These are phyloP conservation scores for Polymixis flavicincta DNA, from an alignment of 2,888 invertebrate genomes.

Conservation along the genomic window DNA sequence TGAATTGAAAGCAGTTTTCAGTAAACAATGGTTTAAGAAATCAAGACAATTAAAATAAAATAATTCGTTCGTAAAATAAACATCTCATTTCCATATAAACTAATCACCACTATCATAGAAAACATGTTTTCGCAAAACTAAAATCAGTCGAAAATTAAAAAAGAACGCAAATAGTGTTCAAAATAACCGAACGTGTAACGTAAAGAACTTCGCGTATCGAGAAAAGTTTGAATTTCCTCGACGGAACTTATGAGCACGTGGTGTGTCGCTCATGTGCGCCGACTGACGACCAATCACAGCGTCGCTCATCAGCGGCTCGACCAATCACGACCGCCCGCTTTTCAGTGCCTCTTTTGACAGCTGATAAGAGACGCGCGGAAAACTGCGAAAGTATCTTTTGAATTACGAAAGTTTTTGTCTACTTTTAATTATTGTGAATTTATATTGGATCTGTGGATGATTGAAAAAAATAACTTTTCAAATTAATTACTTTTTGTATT, in stretches of 20 bases:
- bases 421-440: not conserved
- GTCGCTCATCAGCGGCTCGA: constrained; percentile 83
- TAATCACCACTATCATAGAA: no score
- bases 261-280: constrained; percentile 87
- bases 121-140: not conserved
- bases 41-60: not conserved
- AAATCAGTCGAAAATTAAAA: not conserved
- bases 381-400: constrained; percentile 44
- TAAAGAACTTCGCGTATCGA: constrained; percentile 57
- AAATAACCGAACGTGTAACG: constrained; percentile 16
- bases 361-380: constrained; percentile 84
- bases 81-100: not conserved
- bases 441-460: not conserved
- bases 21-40: not conserved
- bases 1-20: not conserved
- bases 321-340: constrained; percentile 83
- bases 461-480: not conserved
- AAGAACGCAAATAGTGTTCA: not conserved
- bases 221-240: constrained; percentile 82
- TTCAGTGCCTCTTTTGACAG: constrained; percentile 84
- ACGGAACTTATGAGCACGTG: constrained; percentile 90
- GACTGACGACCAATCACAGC: constrained; percentile 82
- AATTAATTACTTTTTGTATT: not conserved
- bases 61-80: not conserved
- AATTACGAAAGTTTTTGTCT: constrained; percentile 34